Evolutionary conservation across 2,113 vertebrate species (phyloP).

Genomic region (Passer montanus): DNA sequence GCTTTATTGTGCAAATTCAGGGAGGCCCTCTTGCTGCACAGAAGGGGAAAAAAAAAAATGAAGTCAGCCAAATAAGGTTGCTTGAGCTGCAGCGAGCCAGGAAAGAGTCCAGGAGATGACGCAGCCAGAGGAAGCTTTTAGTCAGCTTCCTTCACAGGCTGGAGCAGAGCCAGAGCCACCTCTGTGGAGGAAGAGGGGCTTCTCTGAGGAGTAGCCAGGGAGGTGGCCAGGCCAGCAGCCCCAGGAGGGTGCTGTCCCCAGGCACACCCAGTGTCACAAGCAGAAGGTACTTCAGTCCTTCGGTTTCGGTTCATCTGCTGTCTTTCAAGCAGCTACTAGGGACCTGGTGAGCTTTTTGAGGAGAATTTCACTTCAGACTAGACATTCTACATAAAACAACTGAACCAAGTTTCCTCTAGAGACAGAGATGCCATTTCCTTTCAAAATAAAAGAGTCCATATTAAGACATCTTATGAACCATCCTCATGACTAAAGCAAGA

Average conservation of each 20-base stretch:
- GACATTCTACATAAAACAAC: neutral
- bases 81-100: constrained; percentile 68
- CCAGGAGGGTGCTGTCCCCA: neutral
- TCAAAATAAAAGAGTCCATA: neutral
- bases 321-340: neutral
- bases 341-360: neutral
- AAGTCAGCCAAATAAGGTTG: constrained; percentile 93
- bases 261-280: neutral
- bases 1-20: constrained; percentile 53
- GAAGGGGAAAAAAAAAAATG: neutral
- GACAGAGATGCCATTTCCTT: constrained; percentile 44
- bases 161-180: constrained; percentile 72
- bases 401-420: constrained; percentile 21
- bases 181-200: constrained; percentile 45
- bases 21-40: neutral
- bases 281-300: neutral
- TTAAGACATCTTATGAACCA: constrained; percentile 27
- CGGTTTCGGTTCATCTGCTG: neutral
- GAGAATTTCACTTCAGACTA: neutral
- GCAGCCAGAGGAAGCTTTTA: constrained; percentile 86
- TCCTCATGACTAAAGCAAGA: neutral
- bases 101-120: constrained; percentile 91
- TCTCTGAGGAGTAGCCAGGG: neutral
- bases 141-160: constrained; percentile 85
- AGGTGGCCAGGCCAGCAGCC: neutral